phyloP scores from a whole-genome alignment of 2,888 invertebrate genomes.

The Eilema sororculum region DNA sequence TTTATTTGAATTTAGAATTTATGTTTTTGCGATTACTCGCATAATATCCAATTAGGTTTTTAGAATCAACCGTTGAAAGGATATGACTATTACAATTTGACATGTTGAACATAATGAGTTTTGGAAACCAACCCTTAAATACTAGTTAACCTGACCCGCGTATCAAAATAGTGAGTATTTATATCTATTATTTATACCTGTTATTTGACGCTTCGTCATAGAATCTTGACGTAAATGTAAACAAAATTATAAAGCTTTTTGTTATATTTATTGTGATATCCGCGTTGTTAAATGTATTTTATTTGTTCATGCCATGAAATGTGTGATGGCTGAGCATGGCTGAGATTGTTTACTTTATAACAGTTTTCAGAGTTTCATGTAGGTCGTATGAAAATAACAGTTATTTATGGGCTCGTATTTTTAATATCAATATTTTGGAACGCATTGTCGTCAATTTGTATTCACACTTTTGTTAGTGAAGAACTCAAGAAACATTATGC shows the following conservation, averaged over 20 bases:
- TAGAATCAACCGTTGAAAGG: slow-evolving; percentile 52
- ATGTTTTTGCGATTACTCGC: slow-evolving; percentile 60
- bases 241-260: slow-evolving; percentile 62
- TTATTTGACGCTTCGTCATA: slow-evolving; percentile 57
- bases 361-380: slow-evolving; percentile 44
- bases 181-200: neutral
- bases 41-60: slow-evolving; percentile 56
- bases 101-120: slow-evolving; percentile 11
- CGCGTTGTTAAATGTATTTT: slow-evolving; percentile 45
- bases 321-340: slow-evolving; percentile 45
- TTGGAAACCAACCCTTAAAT: slow-evolving; percentile 23
- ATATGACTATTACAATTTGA: slow-evolving; percentile 30
- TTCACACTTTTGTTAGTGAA: neutral
- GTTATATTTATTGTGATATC: slow-evolving; percentile 55
- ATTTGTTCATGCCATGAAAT: slow-evolving; percentile 47
- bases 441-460: slow-evolving; percentile 15
- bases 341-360: slow-evolving; percentile 47
- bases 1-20: slow-evolving; percentile 63
- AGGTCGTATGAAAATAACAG: slow-evolving; percentile 37
- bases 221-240: slow-evolving; percentile 62
- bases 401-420: slow-evolving; percentile 42
- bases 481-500: neutral
- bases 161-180: slow-evolving; percentile 17
- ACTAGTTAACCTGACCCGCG: slow-evolving; percentile 11
- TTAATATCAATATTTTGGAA: slow-evolving; percentile 35